Conservation (phyloP, 2,888 invertebrate genomes). For the Drosophila yooni region DNA sequence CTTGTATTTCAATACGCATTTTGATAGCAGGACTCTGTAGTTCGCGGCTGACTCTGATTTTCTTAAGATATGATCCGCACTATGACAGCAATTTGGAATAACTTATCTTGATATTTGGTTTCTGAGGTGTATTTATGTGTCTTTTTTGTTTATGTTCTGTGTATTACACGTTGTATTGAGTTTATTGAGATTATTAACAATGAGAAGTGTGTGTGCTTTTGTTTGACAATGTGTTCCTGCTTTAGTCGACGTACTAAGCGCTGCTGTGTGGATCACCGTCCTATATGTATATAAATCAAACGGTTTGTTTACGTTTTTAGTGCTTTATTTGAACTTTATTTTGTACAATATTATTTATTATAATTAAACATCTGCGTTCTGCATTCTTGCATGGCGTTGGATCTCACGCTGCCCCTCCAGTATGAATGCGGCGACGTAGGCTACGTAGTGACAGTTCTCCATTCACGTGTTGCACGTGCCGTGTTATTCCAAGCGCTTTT, state of each 20-base stretch:
- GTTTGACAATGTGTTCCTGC: conserved; percentile 36
- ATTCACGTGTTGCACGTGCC: no score
- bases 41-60: not conserved
- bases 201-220: conserved; percentile 47
- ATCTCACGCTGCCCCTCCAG: no score
- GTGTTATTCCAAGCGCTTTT: no score
- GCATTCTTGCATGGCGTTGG: no score
- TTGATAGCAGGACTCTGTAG: conserved; percentile 41
- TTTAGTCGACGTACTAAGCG: conserved; percentile 54
- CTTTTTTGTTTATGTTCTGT: conserved; percentile 23
- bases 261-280: conserved; percentile 54
- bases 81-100: conserved; percentile 55
- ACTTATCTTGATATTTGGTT: conserved; percentile 23
- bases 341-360: no score
- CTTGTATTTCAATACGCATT: conserved; percentile 99
- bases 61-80: conserved; percentile 40
- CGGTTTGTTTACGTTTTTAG: no score
- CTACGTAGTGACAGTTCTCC: no score
- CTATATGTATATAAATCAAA: not conserved
- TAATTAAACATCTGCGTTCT: no score
- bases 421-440: no score
- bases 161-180: conserved; percentile 36
- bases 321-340: no score
- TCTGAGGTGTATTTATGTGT: conserved; percentile 20
- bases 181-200: conserved; percentile 49